A percentile compares a stretch with the other conserved stretches of the same genome.
Evolutionary conservation across 2,113 vertebrate species (phyloP).

Genomic region (Engraulis encrasicolus): DNA sequence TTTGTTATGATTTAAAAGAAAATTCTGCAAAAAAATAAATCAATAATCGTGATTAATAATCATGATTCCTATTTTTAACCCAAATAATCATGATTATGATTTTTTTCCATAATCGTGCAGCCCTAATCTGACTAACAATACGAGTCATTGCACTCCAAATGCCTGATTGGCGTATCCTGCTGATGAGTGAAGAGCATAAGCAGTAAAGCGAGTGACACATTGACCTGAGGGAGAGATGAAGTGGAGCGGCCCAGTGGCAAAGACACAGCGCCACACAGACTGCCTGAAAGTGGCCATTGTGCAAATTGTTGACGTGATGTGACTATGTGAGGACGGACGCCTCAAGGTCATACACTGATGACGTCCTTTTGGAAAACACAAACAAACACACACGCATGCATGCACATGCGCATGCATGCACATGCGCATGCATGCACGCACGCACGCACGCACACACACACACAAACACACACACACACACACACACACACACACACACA

Average conservation of each 20-base stretch:
- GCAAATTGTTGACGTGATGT: background rate
- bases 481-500: background rate
- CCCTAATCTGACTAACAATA: too few species aligned
- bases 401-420: background rate
- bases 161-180: too few species aligned
- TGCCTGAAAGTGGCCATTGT: background rate
- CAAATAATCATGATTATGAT: too few species aligned
- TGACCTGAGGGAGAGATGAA: background rate
- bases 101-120: too few species aligned
- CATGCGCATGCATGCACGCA: background rate
- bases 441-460: background rate
- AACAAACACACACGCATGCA: background rate
- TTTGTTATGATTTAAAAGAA: too few species aligned
- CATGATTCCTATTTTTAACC: too few species aligned
- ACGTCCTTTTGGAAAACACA: background rate
- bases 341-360: constrained; percentile 15
- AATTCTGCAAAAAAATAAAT: too few species aligned
- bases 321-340: background rate
- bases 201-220: too few species aligned
- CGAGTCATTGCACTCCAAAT: too few species aligned
- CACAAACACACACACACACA: background rate
- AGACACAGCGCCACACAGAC: background rate
- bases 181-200: too few species aligned
- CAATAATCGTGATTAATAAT: too few species aligned
- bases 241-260: background rate